Evolutionary conservation across 1,140 invertebrate species (phyloP).

Genomic region (Cotesia chilonis): DNA sequence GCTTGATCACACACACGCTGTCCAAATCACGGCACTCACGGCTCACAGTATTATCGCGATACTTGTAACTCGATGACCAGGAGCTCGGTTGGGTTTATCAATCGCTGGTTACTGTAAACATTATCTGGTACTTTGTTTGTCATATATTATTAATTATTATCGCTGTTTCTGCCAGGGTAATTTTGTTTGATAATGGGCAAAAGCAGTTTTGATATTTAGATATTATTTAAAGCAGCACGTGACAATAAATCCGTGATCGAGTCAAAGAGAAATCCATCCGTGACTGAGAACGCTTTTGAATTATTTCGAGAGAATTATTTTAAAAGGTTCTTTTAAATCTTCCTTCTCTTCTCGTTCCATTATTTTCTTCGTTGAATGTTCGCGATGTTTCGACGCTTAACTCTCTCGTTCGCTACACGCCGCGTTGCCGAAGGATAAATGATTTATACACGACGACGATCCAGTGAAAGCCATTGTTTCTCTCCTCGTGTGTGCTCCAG

Average conservation of each 20-base stretch:
- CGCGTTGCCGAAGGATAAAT: conserved; percentile 22
- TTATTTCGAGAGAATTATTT: conserved; percentile 33
- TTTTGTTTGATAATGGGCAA: not conserved
- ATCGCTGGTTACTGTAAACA: too few species aligned
- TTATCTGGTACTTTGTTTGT: too few species aligned
- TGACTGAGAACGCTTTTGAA: conserved; percentile 29
- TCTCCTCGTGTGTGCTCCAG: conserved; percentile 8
- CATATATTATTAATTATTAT: too few species aligned
- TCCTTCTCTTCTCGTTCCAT: conserved; percentile 13
- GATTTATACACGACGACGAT: conserved; percentile 19
- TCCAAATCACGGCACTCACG: too few species aligned
- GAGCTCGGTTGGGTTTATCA: too few species aligned
- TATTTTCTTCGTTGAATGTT: too few species aligned
- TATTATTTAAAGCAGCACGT: conserved; percentile 18
- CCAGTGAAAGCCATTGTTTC: conserved; percentile 27
- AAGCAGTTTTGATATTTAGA: too few species aligned
- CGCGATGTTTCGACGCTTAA: conserved; percentile 7
- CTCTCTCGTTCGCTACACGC: conserved; percentile 24
- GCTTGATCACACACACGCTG: too few species aligned
- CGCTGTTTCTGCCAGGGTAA: too few species aligned
- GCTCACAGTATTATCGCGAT: too few species aligned
- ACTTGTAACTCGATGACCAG: too few species aligned
- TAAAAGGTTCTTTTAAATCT: not conserved
- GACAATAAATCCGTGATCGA: conserved; percentile 34
- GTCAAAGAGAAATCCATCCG: conserved; percentile 27